Evolutionary conservation across 2,797 vertebrate species (phyloP).

Genomic region (Paratrypauchen microcephalus): DNA sequence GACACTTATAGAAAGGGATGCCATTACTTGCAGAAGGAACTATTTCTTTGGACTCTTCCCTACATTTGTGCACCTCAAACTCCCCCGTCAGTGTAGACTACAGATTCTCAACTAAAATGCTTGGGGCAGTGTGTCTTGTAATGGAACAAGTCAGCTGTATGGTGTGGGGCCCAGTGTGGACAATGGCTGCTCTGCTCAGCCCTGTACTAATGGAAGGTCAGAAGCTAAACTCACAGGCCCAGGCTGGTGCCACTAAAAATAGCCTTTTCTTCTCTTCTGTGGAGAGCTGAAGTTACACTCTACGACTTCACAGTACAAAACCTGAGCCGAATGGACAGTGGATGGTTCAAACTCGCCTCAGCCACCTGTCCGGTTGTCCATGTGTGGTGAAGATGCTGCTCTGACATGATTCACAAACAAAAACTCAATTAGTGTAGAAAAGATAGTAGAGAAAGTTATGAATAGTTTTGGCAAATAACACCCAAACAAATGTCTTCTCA

Average conservation of each 20-base stretch:
- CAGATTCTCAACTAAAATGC: constrained; percentile 26
- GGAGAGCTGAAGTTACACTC: constrained; percentile 15
- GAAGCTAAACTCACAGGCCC: constrained; percentile 24
- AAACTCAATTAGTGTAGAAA: neutral
- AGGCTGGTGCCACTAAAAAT: constrained; percentile 33
- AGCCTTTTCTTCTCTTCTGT: constrained; percentile 17
- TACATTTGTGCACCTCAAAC: neutral
- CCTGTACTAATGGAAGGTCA: constrained; percentile 39
- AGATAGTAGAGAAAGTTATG: neutral
- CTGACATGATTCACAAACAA: constrained; percentile 12
- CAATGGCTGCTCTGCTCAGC: constrained; percentile 23
- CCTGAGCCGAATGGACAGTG: constrained; percentile 41
- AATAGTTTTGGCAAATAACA: neutral
- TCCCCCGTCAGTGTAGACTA: constrained; percentile 6
- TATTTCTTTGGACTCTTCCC: neutral
- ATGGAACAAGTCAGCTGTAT: constrained; percentile 21
- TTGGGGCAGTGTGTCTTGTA: constrained; percentile 16
- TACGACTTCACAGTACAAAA: constrained; percentile 48
- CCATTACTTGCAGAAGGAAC: neutral
- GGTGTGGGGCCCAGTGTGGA: constrained; percentile 21
- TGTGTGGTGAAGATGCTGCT: neutral
- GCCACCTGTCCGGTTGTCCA: constrained; percentile 54
- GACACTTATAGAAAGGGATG: neutral
- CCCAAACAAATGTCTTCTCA: neutral
- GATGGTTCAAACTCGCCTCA: neutral